Evolutionary conservation across 2,888 invertebrate species (phyloP), one percentile per base, ranked within the genome.

Genomic region (Cheilosia vernalis): DNA sequence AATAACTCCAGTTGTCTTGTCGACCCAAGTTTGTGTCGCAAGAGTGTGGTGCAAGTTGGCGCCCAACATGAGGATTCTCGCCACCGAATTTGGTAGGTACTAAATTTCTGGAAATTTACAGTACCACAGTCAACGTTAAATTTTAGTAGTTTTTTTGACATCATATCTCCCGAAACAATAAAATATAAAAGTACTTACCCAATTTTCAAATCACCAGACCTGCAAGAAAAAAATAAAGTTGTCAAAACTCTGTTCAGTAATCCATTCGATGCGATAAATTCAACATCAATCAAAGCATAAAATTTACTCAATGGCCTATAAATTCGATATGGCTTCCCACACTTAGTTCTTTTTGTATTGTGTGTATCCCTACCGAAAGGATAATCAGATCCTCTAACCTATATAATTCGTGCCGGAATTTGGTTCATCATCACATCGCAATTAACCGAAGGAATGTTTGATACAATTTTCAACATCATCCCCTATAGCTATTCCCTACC

Each of bases 291-390:
- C 84, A 44, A 84, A 66, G 17, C 69, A 53, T 63, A 60, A 84
- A 84, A 84, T 84, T 69, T 53, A 21, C 13, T 56, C 51, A 73
- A 73, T 51, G 21, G 53, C 15, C 51, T 27, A 40, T 17, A 24
- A 47, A 84, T 76, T 74, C 53, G 80, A 55, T 70, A 74, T 42
- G 80, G 69, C 47, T 84, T 84, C 80, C 84, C 84, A 84, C 84
- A 82, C 76, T 64, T 47, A 21, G 27, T 24, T 24, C 2, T 24
- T 5, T 24, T 15, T 51, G 4, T 13, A 2, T 24, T 24, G 51
- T 13, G 15, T 24, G 5, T 6, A 51, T 13, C 51, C 51, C 13
- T 5, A 55, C 24, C 27, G 7, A 58, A 78, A 83, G 72, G 67
- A 69, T 67, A 82, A 77, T 72, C 64, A 77, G 66, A 69, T 78